Conservation (phyloP, 2,797 vertebrate species). For the Diplodus puntazzo region DNA sequence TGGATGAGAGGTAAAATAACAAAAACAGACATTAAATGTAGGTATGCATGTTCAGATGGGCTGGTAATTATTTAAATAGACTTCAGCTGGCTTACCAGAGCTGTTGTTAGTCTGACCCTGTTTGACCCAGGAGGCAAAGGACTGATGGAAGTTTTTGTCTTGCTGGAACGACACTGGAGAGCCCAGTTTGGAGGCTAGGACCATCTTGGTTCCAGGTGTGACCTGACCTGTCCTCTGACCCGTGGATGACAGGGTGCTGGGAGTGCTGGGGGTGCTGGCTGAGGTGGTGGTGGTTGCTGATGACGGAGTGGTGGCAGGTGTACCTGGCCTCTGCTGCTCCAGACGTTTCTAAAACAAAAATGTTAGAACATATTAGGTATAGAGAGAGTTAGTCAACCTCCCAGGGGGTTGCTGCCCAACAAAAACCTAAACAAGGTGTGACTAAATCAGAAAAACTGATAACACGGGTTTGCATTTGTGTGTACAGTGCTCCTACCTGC, state of each 20-base stretch:
- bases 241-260: slow-evolving; percentile 80
- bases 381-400: background rate
- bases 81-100: slow-evolving; percentile 78
- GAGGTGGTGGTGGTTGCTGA: slow-evolving; percentile 76
- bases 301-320: slow-evolving; percentile 75
- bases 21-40: background rate
- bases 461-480: too few species aligned
- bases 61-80: background rate
- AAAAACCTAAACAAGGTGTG: background rate
- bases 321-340: slow-evolving; percentile 90
- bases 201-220: slow-evolving; percentile 93
- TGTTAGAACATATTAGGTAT: background rate
- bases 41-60: background rate
- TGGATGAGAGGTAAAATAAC: slow-evolving; percentile 8
- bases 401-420: too few species aligned
- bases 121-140: slow-evolving; percentile 98
- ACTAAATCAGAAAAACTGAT: background rate
- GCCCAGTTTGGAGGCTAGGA: slow-evolving; percentile 93
- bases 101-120: slow-evolving; percentile 94
- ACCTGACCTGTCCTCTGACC: slow-evolving; percentile 88
- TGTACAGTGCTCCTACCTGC: slow-evolving; percentile 84
- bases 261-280: slow-evolving; percentile 79
- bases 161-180: slow-evolving; percentile 96
- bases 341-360: slow-evolving; percentile 90
- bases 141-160: slow-evolving; percentile 98